phyloP scores from a whole-genome alignment of 2,888 invertebrate genomes.

The Gortyna flavago region DNA sequence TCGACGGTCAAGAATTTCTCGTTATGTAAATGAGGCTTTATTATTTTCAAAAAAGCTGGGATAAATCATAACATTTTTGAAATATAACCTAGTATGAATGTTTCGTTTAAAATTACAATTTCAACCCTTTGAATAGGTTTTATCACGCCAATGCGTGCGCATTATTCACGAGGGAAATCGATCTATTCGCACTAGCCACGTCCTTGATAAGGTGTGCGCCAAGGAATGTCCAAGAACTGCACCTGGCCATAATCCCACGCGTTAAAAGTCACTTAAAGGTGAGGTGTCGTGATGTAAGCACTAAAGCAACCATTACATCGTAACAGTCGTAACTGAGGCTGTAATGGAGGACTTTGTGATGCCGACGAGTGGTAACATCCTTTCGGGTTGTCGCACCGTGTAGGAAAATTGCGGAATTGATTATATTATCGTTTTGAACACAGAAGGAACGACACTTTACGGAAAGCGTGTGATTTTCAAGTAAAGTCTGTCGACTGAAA shows the following conservation, averaged over 20 bases:
- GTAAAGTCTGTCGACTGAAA: background rate
- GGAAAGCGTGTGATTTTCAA: background rate
- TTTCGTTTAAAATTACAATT: background rate
- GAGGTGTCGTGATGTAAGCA: constrained; percentile 35
- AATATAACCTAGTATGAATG: background rate
- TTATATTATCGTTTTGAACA: constrained; percentile 3
- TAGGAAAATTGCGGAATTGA: constrained; percentile 12
- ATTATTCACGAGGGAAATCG: background rate
- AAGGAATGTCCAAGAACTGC: constrained; percentile 28
- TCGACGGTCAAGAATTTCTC: background rate
- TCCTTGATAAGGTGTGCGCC: constrained; percentile 25
- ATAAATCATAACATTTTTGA: too few species aligned
- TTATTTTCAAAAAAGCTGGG: background rate
- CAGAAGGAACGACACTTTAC: too few species aligned
- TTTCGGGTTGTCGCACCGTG: background rate
- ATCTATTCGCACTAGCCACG: constrained; percentile 14
- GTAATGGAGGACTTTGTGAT: constrained; percentile 38
- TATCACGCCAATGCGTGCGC: background rate
- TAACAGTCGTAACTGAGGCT: constrained; percentile 34
- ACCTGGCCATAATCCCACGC: constrained; percentile 40
- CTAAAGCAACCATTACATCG: constrained; percentile 40
- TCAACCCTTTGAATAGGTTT: background rate
- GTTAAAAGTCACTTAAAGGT: constrained; percentile 34
- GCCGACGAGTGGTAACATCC: constrained; percentile 35
- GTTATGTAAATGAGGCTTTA: background rate